Evolutionary conservation across 2,797 vertebrate genomes (phyloP).

Genomic region (Parambassis ranga): DNA sequence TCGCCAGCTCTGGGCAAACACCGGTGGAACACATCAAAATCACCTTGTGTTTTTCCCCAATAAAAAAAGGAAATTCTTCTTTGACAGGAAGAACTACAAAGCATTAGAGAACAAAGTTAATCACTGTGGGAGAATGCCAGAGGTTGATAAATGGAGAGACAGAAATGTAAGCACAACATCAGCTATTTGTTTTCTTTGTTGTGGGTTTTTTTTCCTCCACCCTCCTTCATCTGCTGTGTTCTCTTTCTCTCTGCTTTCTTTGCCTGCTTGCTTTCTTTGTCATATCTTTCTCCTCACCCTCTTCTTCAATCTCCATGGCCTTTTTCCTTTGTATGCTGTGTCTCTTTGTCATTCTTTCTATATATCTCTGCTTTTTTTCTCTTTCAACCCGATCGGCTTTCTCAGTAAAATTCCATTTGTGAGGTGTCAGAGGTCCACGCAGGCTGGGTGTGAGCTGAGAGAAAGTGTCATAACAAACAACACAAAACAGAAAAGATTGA

Average conservation of each 20-base stretch:
- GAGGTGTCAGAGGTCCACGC: constrained; percentile 60
- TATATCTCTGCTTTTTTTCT: constrained; percentile 1
- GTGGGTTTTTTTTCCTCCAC: background rate
- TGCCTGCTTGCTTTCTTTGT: background rate
- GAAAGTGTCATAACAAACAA: constrained; percentile 60
- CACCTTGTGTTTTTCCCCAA: constrained; percentile 22
- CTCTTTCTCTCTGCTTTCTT: constrained; percentile 7
- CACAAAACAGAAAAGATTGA: constrained; percentile 54
- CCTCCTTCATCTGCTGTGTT: constrained; percentile 9
- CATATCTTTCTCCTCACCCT: constrained; percentile 12
- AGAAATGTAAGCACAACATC: constrained; percentile 62
- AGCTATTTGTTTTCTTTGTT: constrained; percentile 64
- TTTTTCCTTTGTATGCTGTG: background rate
- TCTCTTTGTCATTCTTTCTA: constrained; percentile 1
- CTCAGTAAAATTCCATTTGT: constrained; percentile 55
- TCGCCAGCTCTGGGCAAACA: constrained; percentile 47
- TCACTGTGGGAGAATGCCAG: constrained; percentile 60
- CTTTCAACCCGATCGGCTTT: constrained; percentile 11
- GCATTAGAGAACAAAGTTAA: constrained; percentile 70
- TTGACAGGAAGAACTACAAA: constrained; percentile 58
- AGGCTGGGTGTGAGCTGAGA: constrained; percentile 44
- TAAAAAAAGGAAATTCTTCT: constrained; percentile 31
- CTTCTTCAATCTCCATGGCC: constrained; percentile 10
- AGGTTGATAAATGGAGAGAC: constrained; percentile 63
- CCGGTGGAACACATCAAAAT: constrained; percentile 55